Evolutionary conservation across 2,113 vertebrate species (phyloP).

Genomic region (Dicrurus megarhynchus): DNA sequence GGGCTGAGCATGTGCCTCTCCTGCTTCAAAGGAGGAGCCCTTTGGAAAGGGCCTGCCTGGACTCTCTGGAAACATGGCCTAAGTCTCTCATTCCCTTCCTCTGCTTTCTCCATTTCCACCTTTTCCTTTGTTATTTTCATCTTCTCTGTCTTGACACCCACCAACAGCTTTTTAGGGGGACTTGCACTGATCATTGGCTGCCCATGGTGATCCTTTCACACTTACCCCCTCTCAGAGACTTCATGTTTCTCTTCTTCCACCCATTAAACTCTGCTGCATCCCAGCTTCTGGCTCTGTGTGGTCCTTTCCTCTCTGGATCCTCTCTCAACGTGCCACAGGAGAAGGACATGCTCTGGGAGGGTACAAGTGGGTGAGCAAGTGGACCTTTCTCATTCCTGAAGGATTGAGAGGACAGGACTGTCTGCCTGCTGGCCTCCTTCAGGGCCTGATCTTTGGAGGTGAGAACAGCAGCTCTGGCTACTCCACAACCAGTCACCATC

Average conservation of each 20-base stretch:
- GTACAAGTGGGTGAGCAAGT: neutral
- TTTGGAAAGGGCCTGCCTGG: neutral
- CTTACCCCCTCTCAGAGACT: neutral
- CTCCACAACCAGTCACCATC: neutral
- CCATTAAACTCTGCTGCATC: neutral
- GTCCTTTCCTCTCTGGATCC: neutral
- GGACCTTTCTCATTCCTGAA: neutral
- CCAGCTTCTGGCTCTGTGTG: neutral
- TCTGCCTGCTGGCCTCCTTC: neutral
- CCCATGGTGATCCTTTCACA: neutral
- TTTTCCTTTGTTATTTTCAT: neutral
- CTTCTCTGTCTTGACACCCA: neutral
- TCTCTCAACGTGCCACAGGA: neutral
- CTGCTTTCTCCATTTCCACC: neutral
- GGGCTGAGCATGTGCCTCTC: no score
- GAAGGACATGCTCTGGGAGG: neutral
- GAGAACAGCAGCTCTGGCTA: neutral
- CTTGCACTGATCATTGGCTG: neutral
- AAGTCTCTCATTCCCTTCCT: neutral
- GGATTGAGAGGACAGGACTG: neutral
- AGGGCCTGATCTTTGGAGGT: neutral
- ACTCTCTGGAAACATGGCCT: neutral
- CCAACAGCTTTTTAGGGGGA: neutral
- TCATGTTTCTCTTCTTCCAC: neutral
- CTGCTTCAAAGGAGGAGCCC: neutral